Evolutionary conservation across 2,797 vertebrate genomes (phyloP).

Genomic region (Muscicapa striata): DNA sequence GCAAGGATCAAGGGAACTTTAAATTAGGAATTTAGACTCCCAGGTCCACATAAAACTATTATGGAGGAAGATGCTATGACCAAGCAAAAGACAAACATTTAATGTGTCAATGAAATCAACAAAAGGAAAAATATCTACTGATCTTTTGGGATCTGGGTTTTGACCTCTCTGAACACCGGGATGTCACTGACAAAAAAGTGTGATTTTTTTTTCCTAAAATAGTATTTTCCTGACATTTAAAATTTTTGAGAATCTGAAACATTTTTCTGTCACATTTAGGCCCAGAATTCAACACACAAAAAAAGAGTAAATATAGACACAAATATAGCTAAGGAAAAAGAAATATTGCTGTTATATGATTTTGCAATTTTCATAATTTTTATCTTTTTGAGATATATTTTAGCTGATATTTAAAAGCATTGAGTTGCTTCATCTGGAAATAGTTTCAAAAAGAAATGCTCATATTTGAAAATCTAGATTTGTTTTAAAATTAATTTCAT

Average conservation of each 20-base stretch:
- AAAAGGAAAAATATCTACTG: neutral
- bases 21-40: constrained; percentile 45
- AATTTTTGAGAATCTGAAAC: neutral
- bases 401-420: neutral
- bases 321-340: neutral
- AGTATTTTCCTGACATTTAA: neutral
- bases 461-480: neutral
- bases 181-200: neutral
- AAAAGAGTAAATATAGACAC: neutral
- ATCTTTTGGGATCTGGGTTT: neutral
- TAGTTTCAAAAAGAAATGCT: neutral
- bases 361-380: neutral
- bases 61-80: neutral
- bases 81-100: constrained; percentile 29
- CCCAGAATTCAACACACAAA: neutral
- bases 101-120: constrained; percentile 25
- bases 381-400: neutral
- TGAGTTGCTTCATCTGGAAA: neutral
- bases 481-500: neutral
- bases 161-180: neutral
- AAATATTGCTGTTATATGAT: neutral
- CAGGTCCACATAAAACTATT: constrained; percentile 33
- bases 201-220: neutral
- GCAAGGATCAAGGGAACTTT: constrained; percentile 52
- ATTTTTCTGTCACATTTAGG: neutral